These are phyloP conservation scores for Orthosia incerta DNA, from an alignment of 2,888 invertebrate species.

Conservation along the genomic window DNA sequence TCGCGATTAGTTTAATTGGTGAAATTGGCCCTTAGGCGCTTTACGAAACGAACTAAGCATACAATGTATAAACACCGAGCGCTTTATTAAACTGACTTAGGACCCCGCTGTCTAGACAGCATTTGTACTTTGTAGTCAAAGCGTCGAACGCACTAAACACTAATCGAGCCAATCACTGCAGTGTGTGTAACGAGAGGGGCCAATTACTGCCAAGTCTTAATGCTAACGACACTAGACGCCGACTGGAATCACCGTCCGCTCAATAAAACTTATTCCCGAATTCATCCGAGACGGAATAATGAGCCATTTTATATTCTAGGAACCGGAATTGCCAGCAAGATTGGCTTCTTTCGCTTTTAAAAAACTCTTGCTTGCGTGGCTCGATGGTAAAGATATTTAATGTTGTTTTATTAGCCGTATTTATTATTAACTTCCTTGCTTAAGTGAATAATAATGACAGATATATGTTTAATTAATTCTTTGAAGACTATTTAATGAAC, in stretches of 20 bases:
- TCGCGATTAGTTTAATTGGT: too few species aligned
- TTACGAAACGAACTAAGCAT: constrained; percentile 13
- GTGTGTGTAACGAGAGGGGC: constrained; percentile 59
- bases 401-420: constrained; percentile 24
- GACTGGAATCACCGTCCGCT: constrained; percentile 52
- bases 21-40: neutral
- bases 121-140: constrained; percentile 50
- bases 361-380: constrained; percentile 20
- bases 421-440: constrained; percentile 23
- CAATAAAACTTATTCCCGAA: constrained; percentile 66
- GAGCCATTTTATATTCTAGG: constrained; percentile 62
- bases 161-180: constrained; percentile 71
- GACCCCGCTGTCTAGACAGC: constrained; percentile 59
- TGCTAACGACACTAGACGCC: constrained; percentile 57
- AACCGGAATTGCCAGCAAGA: constrained; percentile 57
- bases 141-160: constrained; percentile 57
- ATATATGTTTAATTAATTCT: constrained; percentile 39
- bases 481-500: constrained; percentile 35
- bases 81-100: constrained; percentile 35
- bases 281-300: constrained; percentile 61
- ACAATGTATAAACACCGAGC: neutral
- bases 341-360: constrained; percentile 37
- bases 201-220: constrained; percentile 65
- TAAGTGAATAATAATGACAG: constrained; percentile 25
- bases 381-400: constrained; percentile 22